phyloP scores from a whole-genome alignment of 2,888 invertebrate species.

The Rosalia funebris region DNA sequence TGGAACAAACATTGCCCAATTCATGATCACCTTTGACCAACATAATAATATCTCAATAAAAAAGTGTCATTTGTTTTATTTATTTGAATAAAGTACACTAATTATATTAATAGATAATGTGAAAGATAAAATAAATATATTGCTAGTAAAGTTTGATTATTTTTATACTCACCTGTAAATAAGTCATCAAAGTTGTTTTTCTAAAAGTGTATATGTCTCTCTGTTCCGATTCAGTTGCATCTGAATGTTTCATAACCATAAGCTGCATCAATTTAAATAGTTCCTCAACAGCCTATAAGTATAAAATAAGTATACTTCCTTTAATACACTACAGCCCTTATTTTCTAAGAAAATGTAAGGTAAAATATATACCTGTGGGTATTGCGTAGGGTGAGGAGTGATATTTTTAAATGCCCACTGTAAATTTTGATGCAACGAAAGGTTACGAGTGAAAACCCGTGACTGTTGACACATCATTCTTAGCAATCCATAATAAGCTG shows the following conservation, averaged over 20 bases:
- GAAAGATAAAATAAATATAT: conserved; percentile 2
- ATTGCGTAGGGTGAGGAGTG: conserved; percentile 94
- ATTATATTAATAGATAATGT: too few relatives aligned
- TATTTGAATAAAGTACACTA: too few relatives aligned
- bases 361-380: conserved; percentile 83
- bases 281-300: conserved; percentile 85
- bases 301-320: conserved; percentile 34
- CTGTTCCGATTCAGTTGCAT: conserved; percentile 79
- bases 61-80: too few relatives aligned
- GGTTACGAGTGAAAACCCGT: conserved; percentile 82
- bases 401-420: conserved; percentile 98
- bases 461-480: conserved; percentile 92
- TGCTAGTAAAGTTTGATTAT: neutral
- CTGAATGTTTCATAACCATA: conserved; percentile 85
- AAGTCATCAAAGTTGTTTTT: conserved; percentile 86
- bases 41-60: too few relatives aligned
- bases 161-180: conserved; percentile 80
- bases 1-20: too few relatives aligned
- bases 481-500: conserved; percentile 90
- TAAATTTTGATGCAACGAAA: conserved; percentile 93
- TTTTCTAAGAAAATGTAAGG: too few relatives aligned
- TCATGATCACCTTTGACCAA: too few relatives aligned
- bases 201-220: conserved; percentile 88
- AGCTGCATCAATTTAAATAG: conserved; percentile 89
- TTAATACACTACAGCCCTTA: too few relatives aligned